These are phyloP conservation scores for Drosophila saltans DNA, from an alignment of 1,140 invertebrate genomes.

Conservation along the genomic window DNA sequence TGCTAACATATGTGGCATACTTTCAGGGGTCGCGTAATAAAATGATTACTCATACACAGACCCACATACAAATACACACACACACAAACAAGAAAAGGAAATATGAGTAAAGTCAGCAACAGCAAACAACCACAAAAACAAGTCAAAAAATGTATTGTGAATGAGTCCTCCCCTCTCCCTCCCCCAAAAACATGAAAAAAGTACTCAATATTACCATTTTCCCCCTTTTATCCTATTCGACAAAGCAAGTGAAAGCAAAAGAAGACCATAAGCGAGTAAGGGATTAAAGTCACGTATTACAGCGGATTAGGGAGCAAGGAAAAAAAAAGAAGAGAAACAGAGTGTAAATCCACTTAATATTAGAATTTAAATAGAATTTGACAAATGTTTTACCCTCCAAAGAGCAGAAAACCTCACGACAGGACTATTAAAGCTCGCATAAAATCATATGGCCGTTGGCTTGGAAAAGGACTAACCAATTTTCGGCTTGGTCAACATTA, in stretches of 20 bases:
- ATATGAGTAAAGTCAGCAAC: conserved; percentile 62
- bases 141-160: conserved; percentile 4
- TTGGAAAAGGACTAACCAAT: conserved; percentile 65
- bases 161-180: not conserved
- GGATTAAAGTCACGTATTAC: conserved; percentile 61
- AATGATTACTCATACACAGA: conserved; percentile 73
- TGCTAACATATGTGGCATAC: conserved; percentile 39
- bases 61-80: conserved; percentile 61
- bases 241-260: not conserved
- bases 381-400: conserved; percentile 19
- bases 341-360: conserved; percentile 20
- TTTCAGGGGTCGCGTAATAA: conserved; percentile 66
- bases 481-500: conserved; percentile 45
- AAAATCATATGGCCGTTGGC: conserved; percentile 52
- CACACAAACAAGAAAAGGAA: conserved; percentile 20
- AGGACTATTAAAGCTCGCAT: conserved; percentile 32
- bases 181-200: not conserved
- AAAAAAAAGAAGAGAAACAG: conserved; percentile 2
- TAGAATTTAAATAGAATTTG: conserved; percentile 42
- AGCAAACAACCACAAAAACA: conserved; percentile 22
- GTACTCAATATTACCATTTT: not conserved
- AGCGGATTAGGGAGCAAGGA: conserved; percentile 42
- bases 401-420: not conserved
- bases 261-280: conserved; percentile 23
- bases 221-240: not conserved